A percentile compares a stretch with the other conserved stretches of the same genome.
phyloP scores from a whole-genome alignment of 2,113 vertebrate genomes.

The Pandion haliaetus region DNA sequence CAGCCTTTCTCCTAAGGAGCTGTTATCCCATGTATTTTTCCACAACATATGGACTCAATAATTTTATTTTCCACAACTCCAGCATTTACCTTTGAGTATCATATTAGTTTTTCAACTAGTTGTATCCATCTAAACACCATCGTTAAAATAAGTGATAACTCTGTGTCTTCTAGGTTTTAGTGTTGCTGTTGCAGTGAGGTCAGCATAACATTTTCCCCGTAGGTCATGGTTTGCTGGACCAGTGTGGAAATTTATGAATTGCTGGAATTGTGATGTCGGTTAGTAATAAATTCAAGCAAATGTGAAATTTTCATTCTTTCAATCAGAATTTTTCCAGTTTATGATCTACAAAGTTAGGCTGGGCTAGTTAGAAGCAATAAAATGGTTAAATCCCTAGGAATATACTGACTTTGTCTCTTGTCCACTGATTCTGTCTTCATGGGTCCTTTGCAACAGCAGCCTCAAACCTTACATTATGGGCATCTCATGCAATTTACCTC shows the following conservation, averaged over 20 bases:
- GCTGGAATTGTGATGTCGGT: conserved; percentile 19
- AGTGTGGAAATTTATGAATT: conserved; percentile 40
- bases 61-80: not conserved
- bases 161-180: not conserved
- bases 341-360: not conserved
- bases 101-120: not conserved
- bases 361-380: not conserved
- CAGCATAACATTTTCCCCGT: conserved; percentile 1
- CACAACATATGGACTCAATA: not conserved
- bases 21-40: not conserved
- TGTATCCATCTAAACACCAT: not conserved
- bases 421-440: not conserved
- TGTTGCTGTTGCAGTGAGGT: conserved; percentile 16
- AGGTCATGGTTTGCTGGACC: conserved; percentile 2
- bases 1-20: not conserved
- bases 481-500: not conserved
- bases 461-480: not conserved
- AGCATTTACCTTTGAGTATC: not conserved
- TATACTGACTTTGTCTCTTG: not conserved
- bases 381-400: not conserved
- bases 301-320: not conserved
- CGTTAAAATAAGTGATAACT: not conserved
- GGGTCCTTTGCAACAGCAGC: not conserved
- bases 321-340: not conserved
- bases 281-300: conserved; percentile 26